Evolutionary conservation across 1,140 invertebrate species (phyloP).

Genomic region (Alviniconcha marisindica): DNA sequence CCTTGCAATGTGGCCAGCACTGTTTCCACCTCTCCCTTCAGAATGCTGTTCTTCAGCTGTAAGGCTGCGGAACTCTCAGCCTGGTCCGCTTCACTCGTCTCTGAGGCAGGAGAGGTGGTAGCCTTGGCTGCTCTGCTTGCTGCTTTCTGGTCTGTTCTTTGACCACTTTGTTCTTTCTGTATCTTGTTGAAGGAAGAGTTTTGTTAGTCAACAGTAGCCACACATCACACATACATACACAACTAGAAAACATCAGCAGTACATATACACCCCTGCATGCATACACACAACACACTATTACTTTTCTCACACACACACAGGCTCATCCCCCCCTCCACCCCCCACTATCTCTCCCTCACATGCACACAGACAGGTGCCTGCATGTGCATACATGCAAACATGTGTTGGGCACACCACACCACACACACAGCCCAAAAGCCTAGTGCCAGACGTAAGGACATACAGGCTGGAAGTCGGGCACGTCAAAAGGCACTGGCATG

Average conservation of each 20-base stretch:
- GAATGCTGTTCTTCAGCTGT: neutral
- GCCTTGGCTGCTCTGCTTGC: no score
- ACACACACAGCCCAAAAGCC: neutral
- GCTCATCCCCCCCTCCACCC: neutral
- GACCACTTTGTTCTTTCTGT: no score
- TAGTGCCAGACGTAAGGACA: neutral
- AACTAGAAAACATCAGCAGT: no score
- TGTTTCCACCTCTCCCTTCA: neutral
- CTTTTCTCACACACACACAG: neutral
- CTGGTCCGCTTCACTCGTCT: neutral
- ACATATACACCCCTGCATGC: no score
- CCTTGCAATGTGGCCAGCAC: neutral
- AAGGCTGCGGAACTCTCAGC: neutral
- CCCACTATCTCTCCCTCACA: neutral
- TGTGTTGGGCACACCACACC: neutral
- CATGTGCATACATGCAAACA: neutral
- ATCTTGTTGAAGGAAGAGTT: no score
- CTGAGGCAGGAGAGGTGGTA: neutral
- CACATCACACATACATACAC: no score
- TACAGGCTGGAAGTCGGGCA: slow-evolving; percentile 73
- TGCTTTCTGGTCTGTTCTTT: no score
- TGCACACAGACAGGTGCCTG: neutral
- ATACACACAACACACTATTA: no score
- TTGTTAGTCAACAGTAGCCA: no score
- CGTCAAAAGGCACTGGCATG: slow-evolving; percentile 82